Conservation (phyloP, 1,140 invertebrate genomes). For the Bombus breviceps region DNA sequence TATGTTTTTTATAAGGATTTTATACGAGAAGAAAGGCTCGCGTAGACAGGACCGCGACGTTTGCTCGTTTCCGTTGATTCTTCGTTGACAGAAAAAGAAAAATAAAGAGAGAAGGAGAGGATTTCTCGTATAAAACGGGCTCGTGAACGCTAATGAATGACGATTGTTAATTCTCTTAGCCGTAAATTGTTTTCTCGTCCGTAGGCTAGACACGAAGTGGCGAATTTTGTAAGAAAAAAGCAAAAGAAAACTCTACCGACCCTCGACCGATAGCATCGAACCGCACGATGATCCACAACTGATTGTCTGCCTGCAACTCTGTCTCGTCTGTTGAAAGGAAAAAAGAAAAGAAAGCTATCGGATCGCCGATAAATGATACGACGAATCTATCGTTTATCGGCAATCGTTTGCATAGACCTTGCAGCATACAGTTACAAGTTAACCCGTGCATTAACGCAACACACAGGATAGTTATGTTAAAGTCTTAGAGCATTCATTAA, state of each 20-base stretch:
- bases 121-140: constrained; percentile 21
- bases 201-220: constrained; percentile 17
- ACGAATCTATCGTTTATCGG: constrained; percentile 5
- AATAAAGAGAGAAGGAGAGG: not conserved
- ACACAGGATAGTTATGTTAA: constrained; percentile 5
- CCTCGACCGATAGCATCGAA: not conserved
- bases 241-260: too few relatives aligned
- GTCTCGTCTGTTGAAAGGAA: constrained; percentile 20
- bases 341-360: not conserved
- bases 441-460: not conserved
- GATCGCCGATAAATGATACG: constrained; percentile 10
- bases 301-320: constrained; percentile 13
- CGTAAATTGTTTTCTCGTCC: constrained; percentile 40
- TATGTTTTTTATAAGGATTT: constrained; percentile 37
- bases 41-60: constrained; percentile 2
- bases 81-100: not conserved
- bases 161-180: constrained; percentile 37
- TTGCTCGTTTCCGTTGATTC: constrained; percentile 35
- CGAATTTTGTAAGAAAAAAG: not conserved
- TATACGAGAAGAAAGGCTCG: constrained; percentile 18
- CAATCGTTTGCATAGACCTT: not conserved
- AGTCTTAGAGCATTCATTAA: not conserved
- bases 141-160: constrained; percentile 24
- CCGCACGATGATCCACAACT: not conserved
- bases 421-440: constrained; percentile 8